Percentiles rank a stretch among this genome's conserved stretches.
Evolutionary conservation across 2,113 vertebrate genomes (phyloP).

Genomic region (Cyanoramphus novaezelandiae): DNA sequence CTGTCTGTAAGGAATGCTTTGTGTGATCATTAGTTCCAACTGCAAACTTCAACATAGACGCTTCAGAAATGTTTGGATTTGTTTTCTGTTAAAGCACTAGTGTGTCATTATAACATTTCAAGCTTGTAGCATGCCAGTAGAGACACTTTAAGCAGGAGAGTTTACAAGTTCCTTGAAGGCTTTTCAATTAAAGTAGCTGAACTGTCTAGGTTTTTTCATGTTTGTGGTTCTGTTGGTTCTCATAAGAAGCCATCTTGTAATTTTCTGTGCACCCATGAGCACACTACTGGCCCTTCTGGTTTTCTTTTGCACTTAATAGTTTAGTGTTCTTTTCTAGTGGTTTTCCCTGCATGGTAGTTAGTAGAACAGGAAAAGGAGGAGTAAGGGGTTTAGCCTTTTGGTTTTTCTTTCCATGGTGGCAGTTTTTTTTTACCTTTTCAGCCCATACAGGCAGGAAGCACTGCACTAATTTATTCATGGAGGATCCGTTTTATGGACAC

Average conservation of each 20-base stretch:
- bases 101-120: neutral
- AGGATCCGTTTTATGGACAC: conserved; percentile 61
- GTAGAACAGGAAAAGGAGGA: neutral
- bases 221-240: neutral
- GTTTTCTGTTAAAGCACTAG: neutral
- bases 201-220: neutral
- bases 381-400: conserved; percentile 24
- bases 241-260: conserved; percentile 6
- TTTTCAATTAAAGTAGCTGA: neutral
- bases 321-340: neutral
- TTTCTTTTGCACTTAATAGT: conserved; percentile 33
- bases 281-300: neutral
- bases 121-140: neutral
- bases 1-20: neutral
- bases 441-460: neutral
- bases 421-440: conserved; percentile 12
- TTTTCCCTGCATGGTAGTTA: neutral
- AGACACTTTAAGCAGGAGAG: neutral
- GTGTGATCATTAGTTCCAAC: neutral
- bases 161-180: neutral
- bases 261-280: neutral
- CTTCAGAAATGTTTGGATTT: neutral
- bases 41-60: neutral
- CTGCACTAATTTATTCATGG: conserved; percentile 65
- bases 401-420: neutral